phyloP scores from a whole-genome alignment of 1,140 invertebrate species.

The Trialeurodes vaporariorum region DNA sequence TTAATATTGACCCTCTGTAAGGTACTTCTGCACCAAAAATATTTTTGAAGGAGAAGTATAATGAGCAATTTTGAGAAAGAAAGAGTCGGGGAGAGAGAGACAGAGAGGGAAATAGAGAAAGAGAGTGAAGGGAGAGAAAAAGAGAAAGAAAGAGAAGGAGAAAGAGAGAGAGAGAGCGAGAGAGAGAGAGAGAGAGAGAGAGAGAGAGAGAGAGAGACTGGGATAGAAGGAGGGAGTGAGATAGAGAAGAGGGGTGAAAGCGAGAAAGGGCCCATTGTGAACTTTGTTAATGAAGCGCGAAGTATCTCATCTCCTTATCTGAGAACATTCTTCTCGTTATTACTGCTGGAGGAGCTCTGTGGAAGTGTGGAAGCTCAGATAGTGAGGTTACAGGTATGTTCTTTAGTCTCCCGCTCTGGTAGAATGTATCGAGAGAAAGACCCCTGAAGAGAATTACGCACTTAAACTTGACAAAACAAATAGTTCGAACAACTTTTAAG shows the following conservation, averaged over 20 bases:
- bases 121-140: background rate
- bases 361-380: too few species aligned
- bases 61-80: background rate
- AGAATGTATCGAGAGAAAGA: too few species aligned
- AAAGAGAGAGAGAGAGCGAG: background rate
- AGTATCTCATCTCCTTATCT: too few species aligned
- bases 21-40: too few species aligned
- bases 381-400: too few species aligned
- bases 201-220: background rate
- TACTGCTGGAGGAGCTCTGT: too few species aligned
- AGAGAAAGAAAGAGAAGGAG: background rate
- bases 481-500: too few species aligned
- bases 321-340: too few species aligned
- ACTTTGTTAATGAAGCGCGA: background rate
- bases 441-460: too few species aligned
- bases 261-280: background rate
- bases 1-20: too few species aligned
- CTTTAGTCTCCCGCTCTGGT: too few species aligned
- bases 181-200: background rate
- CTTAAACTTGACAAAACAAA: too few species aligned
- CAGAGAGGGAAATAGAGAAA: background rate
- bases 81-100: background rate
- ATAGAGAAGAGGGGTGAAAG: background rate
- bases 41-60: background rate
- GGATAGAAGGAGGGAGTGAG: background rate